phyloP scores from a whole-genome alignment of 2,888 invertebrate species.

The Pseudococcus jackbeardsleyi region DNA sequence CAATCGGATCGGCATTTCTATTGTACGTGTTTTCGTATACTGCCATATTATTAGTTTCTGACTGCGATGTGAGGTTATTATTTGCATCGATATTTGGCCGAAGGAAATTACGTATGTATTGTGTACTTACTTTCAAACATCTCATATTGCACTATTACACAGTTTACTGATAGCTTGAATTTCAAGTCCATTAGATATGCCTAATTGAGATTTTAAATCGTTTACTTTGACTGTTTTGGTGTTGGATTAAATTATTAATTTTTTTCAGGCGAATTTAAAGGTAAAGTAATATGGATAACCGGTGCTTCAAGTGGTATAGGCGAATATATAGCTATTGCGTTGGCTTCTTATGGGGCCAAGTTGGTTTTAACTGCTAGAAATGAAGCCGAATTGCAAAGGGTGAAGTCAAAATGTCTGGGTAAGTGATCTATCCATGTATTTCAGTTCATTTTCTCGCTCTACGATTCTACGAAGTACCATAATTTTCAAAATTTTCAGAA shows the following conservation, averaged over 20 bases:
- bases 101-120: constrained; percentile 72
- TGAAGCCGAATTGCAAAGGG: constrained; percentile 75
- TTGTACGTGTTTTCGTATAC: constrained; percentile 73
- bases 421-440: constrained; percentile 62
- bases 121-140: not conserved
- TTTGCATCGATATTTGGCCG: constrained; percentile 76
- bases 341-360: constrained; percentile 78
- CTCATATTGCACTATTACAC: not conserved
- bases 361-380: constrained; percentile 80
- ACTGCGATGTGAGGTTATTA: constrained; percentile 76
- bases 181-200: not conserved
- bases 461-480: not conserved
- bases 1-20: constrained; percentile 67
- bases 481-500: constrained; percentile 69
- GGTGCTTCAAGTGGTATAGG: constrained; percentile 90
- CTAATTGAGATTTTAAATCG: too few species aligned
- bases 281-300: constrained; percentile 86
- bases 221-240: not conserved
- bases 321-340: constrained; percentile 78
- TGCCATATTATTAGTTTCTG: constrained; percentile 73
- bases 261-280: constrained; percentile 72
- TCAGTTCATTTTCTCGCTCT: not conserved
- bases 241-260: constrained; percentile 56
- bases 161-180: not conserved
- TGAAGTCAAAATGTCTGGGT: constrained; percentile 78